Evolutionary conservation across 1,140 invertebrate genomes (phyloP).

Genomic region (Procambarus clarkii): DNA sequence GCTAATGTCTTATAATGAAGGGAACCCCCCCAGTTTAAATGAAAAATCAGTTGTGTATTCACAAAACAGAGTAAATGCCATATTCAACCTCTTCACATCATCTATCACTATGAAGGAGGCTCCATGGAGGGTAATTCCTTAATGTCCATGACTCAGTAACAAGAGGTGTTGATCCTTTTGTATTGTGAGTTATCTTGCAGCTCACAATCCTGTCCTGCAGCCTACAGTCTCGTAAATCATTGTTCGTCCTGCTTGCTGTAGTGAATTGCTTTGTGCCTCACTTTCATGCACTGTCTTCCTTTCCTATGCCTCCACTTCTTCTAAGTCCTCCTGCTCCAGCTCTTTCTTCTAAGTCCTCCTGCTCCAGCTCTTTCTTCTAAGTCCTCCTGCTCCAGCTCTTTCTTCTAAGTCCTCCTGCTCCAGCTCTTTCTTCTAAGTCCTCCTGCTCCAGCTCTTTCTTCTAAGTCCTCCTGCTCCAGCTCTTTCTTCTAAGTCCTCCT

Average conservation of each 20-base stretch:
- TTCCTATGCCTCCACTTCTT: slow-evolving; percentile 3
- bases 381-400: too few species aligned
- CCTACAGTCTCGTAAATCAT: slow-evolving; percentile 3
- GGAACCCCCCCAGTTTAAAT: too few species aligned
- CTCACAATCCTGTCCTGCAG: not conserved
- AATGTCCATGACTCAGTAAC: too few species aligned
- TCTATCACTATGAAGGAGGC: too few species aligned
- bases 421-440: too few species aligned
- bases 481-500: too few species aligned
- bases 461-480: not conserved
- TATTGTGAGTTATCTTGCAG: not conserved
- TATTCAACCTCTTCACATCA: too few species aligned
- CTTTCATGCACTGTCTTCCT: not conserved
- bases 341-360: not conserved
- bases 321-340: not conserved
- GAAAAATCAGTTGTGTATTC: too few species aligned
- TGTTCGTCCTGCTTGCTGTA: not conserved
- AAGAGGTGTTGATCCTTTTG: not conserved
- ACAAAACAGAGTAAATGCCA: too few species aligned
- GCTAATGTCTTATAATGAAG: too few species aligned
- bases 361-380: not conserved
- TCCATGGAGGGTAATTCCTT: too few species aligned
- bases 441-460: too few species aligned
- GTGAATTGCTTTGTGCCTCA: not conserved
- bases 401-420: not conserved